Evolutionary conservation across 2,888 invertebrate species (phyloP).

Genomic region (Capitulum mitella): DNA sequence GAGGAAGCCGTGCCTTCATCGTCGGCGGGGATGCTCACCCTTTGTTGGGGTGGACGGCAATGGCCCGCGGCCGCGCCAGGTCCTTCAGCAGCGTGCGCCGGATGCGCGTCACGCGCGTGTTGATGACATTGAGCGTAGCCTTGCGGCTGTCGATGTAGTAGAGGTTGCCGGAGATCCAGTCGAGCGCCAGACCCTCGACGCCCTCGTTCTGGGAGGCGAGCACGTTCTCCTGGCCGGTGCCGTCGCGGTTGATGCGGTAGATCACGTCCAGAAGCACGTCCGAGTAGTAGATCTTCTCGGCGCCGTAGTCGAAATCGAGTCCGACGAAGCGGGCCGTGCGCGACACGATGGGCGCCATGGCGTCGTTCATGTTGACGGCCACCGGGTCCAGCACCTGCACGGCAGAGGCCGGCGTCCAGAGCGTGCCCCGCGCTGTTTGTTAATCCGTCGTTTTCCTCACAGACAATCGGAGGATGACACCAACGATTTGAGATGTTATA

Average conservation of each 20-base stretch:
- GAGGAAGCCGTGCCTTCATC: no score
- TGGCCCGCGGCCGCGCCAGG: slow-evolving; percentile 85
- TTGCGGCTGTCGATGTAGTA: slow-evolving; percentile 92
- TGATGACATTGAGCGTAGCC: slow-evolving; percentile 86
- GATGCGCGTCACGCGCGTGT: slow-evolving; percentile 75
- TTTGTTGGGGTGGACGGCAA: slow-evolving; percentile 92
- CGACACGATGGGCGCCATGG: slow-evolving; percentile 88
- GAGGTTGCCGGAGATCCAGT: slow-evolving; percentile 91
- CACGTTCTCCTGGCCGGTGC: slow-evolving; percentile 67
- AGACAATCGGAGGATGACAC: no score
- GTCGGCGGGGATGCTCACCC: no score
- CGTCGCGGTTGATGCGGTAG: slow-evolving; percentile 52
- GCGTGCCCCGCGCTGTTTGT: no score
- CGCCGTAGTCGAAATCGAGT: slow-evolving; percentile 83
- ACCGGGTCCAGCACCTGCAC: slow-evolving; percentile 66
- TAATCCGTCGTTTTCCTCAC: no score
- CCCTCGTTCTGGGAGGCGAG: slow-evolving; percentile 94
- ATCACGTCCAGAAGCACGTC: slow-evolving; percentile 95
- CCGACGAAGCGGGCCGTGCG: slow-evolving; percentile 88
- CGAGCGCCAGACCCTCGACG: slow-evolving; percentile 88
- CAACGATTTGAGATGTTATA: no score
- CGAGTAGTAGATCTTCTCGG: slow-evolving; percentile 88
- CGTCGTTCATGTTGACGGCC: slow-evolving; percentile 85
- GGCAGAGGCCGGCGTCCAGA: background rate
- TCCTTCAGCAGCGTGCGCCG: slow-evolving; percentile 75